Evolutionary conservation across 2,797 vertebrate species (phyloP), one percentile per base, ranked within the genome.

Genomic region (Phoeniculus purpureus): DNA sequence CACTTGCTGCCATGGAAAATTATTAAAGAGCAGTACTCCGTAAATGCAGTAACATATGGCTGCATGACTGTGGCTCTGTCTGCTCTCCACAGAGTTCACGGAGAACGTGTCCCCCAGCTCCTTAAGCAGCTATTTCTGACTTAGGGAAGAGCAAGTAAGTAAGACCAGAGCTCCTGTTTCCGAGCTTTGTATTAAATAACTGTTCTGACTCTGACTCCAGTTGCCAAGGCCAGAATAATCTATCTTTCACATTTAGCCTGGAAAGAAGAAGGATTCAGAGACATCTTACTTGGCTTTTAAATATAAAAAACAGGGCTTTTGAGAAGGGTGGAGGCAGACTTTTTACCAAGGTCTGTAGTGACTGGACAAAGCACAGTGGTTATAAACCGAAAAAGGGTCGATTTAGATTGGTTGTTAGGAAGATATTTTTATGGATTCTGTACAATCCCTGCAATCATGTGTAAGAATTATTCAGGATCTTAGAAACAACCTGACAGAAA

Each of bases 1-100:
- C 29, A 15, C 85, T 92, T 3, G 11, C 80, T 95, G 72, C 76
- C 85, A 71, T n/a, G 72, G 73, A 56, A 90, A 92, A 94, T 37
- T 66, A 90, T 87, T 83, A 59, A 93, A 88, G 88, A 81, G 37
- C 74, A 82, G 60, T 59, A 34, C 54, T 83, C 61, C 22, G 67
- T 64, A 79, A 82, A 74, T 43, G 27, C 32, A 73, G 71, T 64
- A 92, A 60, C 43, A n/a, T 71, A 40, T 17, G 75, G 60, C 59
- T 74, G 70, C 62, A 87, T 1, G 37, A 26, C 84, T 87, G 54
- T 80, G 70, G 37, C 80, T 87, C 82, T 76, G 23, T 26, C 34
- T 86, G 61, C 40, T 9, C 75, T 76, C 27, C 74, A 52, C 31
- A n/a, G 77, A 64, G 58, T 64, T 82, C 17, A 4, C 4, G 45